Evolutionary conservation across 2,797 vertebrate genomes (phyloP).

Genomic region (Cossypha caffra): DNA sequence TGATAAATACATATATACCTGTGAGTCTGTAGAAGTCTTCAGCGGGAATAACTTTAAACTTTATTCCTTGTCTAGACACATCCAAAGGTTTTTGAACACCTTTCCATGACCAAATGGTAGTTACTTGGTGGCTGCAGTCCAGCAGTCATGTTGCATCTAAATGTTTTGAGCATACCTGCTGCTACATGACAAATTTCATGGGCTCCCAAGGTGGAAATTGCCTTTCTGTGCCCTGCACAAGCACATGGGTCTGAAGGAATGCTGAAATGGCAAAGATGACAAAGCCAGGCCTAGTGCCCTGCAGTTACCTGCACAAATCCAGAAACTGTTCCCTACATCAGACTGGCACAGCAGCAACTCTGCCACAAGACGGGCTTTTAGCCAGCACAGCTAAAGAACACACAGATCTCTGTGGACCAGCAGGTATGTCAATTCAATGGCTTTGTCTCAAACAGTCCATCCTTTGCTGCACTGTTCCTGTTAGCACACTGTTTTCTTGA

Average conservation of each 20-base stretch:
- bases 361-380: neutral
- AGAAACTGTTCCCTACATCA: neutral
- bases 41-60: neutral
- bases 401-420: neutral
- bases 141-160: neutral
- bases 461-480: neutral
- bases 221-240: neutral
- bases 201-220: neutral
- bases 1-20: neutral
- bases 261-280: neutral
- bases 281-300: neutral
- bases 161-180: neutral
- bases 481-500: neutral
- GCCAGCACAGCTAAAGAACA: neutral
- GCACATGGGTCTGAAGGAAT: neutral
- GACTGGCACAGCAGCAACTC: neutral
- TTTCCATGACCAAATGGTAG: neutral
- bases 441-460: neutral
- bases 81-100: neutral
- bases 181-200: neutral
- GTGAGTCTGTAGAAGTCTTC: neutral
- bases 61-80: neutral
- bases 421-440: fast-evolving
- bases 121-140: neutral
- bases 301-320: neutral